phyloP scores from a whole-genome alignment of 2,113 vertebrate genomes.

The Phaetusa simplex region DNA sequence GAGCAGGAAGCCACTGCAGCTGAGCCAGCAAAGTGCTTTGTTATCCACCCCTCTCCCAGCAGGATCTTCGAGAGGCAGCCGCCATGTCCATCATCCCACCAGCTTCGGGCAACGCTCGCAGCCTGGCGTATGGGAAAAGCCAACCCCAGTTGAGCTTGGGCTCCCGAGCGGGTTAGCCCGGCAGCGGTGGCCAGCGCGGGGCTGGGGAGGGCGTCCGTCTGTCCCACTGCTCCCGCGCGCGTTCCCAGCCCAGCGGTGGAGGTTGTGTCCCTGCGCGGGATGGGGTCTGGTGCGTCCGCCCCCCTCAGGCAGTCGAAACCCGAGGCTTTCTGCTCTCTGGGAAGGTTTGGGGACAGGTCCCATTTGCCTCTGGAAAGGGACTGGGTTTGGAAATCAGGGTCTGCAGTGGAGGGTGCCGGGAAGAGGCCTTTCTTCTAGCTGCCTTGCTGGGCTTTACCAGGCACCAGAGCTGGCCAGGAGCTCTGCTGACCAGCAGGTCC shows the following conservation, averaged over 20 bases:
- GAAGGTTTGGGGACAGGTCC: background rate
- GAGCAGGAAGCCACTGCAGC: background rate
- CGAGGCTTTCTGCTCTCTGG: background rate
- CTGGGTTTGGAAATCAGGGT: background rate
- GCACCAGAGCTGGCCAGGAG: background rate
- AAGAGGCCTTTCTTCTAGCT: background rate
- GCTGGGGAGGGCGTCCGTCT: background rate
- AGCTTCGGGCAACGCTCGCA: background rate
- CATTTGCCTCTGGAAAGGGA: background rate
- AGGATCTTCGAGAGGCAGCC: background rate
- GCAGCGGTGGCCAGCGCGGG: background rate
- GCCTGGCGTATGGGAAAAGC: fast-evolving
- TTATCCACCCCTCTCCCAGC: background rate
- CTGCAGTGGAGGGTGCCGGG: background rate
- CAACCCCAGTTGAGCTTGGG: background rate
- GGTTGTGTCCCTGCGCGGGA: background rate
- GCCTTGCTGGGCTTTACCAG: background rate
- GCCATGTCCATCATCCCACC: fast-evolving
- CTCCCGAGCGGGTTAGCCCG: background rate
- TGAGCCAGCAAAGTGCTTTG: background rate
- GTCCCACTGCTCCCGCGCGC: background rate
- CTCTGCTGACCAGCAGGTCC: background rate
- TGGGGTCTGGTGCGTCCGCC: fast-evolving
- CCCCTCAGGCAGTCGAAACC: background rate
- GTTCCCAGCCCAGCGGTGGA: background rate